Percentiles rank a stretch among this genome's conserved stretches.
These are phyloP conservation scores for Scytalopus superciliaris DNA, from an alignment of 2,113 vertebrate species.

Conservation along the genomic window DNA sequence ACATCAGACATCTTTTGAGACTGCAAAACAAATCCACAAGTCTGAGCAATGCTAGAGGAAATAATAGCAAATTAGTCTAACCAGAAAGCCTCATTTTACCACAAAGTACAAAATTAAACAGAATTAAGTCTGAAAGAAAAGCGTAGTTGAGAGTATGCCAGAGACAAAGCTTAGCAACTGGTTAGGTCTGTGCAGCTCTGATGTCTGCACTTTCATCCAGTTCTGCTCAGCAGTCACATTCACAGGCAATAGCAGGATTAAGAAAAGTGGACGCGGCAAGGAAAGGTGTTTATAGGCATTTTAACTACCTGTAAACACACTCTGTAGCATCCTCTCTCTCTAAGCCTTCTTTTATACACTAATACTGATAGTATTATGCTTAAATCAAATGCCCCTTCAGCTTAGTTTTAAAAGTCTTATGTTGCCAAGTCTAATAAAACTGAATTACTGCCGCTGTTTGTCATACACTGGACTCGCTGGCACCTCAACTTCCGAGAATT, in stretches of 20 bases:
- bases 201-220: not conserved
- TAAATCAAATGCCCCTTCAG: conserved; percentile 12
- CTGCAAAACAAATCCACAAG: not conserved
- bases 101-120: not conserved
- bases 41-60: not conserved
- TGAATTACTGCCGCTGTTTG: not conserved
- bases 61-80: not conserved
- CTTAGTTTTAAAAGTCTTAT: not conserved
- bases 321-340: not conserved
- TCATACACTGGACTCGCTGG: not conserved
- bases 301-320: not conserved
- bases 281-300: not conserved
- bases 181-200: not conserved
- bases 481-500: not conserved
- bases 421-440: not conserved
- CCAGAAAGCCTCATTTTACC: not conserved
- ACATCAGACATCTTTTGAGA: not conserved
- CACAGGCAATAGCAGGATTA: not conserved
- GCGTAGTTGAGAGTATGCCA: not conserved
- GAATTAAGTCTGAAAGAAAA: not conserved
- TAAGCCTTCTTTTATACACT: not conserved
- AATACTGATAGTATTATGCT: not conserved
- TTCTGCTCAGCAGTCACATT: fast-evolving
- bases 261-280: not conserved
- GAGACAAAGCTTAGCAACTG: not conserved